These are phyloP conservation scores for Aphelinus atriplicis DNA, from an alignment of 1,140 invertebrate species.

Conservation along the genomic window DNA sequence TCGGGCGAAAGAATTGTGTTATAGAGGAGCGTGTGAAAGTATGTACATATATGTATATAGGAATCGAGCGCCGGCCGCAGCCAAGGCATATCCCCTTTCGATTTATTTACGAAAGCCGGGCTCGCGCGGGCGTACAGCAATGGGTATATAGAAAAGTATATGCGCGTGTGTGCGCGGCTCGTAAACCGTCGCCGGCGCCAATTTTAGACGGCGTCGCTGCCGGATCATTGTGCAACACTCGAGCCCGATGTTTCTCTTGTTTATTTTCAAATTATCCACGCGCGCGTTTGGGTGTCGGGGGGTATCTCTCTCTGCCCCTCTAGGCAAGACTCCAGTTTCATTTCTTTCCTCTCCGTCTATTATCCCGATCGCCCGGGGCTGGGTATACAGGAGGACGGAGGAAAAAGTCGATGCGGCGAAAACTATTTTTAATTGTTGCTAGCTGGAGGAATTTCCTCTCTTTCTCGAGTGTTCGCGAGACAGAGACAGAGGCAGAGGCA, in stretches of 20 bases:
- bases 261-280: conserved; percentile 30
- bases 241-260: conserved; percentile 10
- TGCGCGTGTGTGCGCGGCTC: not conserved
- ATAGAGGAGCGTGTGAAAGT: no score
- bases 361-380: not conserved
- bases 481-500: no score
- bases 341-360: not conserved
- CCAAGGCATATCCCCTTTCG: conserved; percentile 11
- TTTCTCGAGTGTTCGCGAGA: no score
- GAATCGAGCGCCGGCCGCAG: no score
- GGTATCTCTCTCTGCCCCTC: not conserved
- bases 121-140: not conserved
- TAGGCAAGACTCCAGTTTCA: not conserved
- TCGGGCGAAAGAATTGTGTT: no score
- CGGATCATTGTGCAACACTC: conserved; percentile 35
- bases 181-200: not conserved
- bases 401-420: conserved; percentile 17
- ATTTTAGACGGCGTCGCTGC: conserved; percentile 30
- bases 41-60: no score
- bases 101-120: conserved; percentile 20
- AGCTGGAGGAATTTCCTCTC: conserved; percentile 13
- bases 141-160: conserved; percentile 26
- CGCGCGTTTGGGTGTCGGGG: no score
- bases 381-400: not conserved
- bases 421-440: conserved; percentile 27